A percentile compares a stretch with the other conserved stretches of the same genome.
Evolutionary conservation across 2,797 vertebrate genomes (phyloP).

Genomic region (Gymnocypris eckloni): DNA sequence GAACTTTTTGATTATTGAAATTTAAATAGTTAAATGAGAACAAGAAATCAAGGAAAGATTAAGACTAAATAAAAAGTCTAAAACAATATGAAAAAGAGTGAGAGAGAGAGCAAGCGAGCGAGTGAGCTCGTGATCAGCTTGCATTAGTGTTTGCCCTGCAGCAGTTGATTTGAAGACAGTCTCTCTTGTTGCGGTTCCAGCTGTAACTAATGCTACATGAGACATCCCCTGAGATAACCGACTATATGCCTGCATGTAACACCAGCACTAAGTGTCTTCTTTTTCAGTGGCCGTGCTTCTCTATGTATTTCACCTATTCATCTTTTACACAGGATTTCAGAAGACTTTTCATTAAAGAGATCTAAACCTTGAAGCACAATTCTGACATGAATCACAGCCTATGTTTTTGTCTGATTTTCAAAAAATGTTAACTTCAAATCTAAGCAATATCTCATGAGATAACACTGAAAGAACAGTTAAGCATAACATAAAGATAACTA

Average conservation of each 20-base stretch:
- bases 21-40: neutral
- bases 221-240: slow-evolving; percentile 20
- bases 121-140: slow-evolving; percentile 11
- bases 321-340: neutral
- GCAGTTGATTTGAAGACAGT: slow-evolving; percentile 19
- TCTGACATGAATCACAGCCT: neutral
- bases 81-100: neutral
- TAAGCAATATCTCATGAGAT: neutral
- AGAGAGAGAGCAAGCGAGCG: neutral
- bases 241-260: neutral
- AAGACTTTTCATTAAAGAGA: neutral
- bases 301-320: neutral
- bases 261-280: neutral
- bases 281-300: neutral
- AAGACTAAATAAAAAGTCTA: neutral
- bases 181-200: slow-evolving; percentile 30
- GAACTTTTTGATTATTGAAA: neutral
- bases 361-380: neutral
- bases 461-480: neutral
- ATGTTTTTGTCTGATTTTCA: neutral
- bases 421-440: neutral
- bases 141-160: neutral
- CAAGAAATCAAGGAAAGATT: neutral
- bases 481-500: neutral
- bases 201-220: slow-evolving; percentile 29